Base-by-base conservation (phyloP, 2,888 invertebrate species). In the Xanthia togata region DNA sequence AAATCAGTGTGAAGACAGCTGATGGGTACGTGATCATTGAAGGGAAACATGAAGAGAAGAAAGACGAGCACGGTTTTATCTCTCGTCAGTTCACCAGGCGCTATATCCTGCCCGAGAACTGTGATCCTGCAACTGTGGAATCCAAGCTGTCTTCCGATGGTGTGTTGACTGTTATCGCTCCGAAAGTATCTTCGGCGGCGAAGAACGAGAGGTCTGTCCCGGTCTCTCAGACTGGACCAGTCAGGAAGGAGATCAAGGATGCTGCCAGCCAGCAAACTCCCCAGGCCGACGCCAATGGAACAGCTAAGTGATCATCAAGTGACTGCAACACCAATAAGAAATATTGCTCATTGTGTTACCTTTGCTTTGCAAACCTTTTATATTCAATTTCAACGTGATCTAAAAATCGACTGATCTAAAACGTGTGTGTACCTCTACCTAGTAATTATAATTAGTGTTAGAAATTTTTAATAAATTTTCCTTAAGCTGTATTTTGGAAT, bases 101-200 rank as follows among this genome's bases (percentile, higher is more conserved):
- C 70, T 98, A 98, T 90, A 93, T 97, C 11, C 91, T 98, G 64
- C 98, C 98, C 4, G 97, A 97, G 84, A 98, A 97, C 26, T 97
- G 97, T 77, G 97, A 98, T 84, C 95, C 98, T 6, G 97, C 97
- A 57, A 96, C 97, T 59, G 97, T 98, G 0, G 97, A 97, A 59
- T 98, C 98, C 0, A 97, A 96, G 70, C 93, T 98, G 55, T 98
- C 98, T 1, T 97, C 98, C 0, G 98, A 98, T 89, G 98, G 98
- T 9, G 97, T 98, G n/a, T 93, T 98, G 55, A 97, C 97, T 6
- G 95, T 98, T 12, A 96, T 97, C 55, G 98, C 97, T n/a, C 98
- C 98, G 14, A 91, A 87, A 79, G 85, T 83, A 0, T 81, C 89
- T n/a, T 81, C 89, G 0, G 89, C 86, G 6, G 76, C 85, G 62